A percentile compares a stretch with the other conserved stretches of the same genome.
phyloP scores from a whole-genome alignment of 2,113 vertebrate genomes.

The Psittacula cyanocephala region DNA sequence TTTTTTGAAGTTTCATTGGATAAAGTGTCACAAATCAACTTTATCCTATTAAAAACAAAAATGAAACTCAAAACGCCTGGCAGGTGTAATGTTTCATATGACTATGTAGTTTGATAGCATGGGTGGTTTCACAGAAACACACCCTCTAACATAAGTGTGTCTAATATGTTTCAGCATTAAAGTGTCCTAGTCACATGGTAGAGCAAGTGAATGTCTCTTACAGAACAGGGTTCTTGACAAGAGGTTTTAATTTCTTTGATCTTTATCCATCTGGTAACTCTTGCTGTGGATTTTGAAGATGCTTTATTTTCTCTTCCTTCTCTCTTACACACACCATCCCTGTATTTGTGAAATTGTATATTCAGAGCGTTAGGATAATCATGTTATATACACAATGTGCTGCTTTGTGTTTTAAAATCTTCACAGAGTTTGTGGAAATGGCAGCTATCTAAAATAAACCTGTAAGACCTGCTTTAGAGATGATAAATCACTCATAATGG shows the following conservation, averaged over 20 bases:
- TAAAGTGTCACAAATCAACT: neutral
- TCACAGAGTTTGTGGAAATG: neutral
- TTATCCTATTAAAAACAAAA: neutral
- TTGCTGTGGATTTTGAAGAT: neutral
- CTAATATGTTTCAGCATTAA: neutral
- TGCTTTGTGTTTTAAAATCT: neutral
- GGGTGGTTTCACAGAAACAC: neutral
- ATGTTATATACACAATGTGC: fast-evolving
- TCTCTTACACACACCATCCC: neutral
- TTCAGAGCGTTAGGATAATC: neutral
- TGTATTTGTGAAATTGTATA: neutral
- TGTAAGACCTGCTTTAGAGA: neutral
- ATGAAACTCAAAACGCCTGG: neutral
- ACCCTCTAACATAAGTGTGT: neutral
- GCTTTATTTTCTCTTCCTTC: neutral
- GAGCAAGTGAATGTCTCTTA: neutral
- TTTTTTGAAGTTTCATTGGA: neutral
- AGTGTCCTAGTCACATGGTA: neutral
- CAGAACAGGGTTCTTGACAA: neutral
- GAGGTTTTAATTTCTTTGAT: neutral
- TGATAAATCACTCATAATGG: neutral
- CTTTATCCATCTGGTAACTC: neutral
- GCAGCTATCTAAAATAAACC: neutral
- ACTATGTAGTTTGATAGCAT: neutral
- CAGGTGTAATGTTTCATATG: neutral